phyloP scores from a whole-genome alignment of 2,888 invertebrate genomes.

The Drosophila dives region DNA sequence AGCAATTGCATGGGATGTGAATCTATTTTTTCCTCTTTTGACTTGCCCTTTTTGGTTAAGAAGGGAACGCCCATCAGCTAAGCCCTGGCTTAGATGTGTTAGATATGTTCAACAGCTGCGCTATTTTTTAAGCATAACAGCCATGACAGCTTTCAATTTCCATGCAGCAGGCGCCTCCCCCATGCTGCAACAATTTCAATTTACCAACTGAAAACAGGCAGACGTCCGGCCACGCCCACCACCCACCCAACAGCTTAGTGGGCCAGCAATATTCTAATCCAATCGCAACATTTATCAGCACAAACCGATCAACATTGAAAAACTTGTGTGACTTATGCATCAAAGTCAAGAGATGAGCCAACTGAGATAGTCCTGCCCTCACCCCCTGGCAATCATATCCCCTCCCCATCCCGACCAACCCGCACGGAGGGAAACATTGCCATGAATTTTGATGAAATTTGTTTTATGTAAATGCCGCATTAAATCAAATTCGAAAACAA shows the following conservation, averaged over 20 bases:
- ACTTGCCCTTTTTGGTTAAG: slow-evolving; percentile 27
- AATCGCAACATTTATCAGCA: slow-evolving; percentile 76
- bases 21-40: not conserved
- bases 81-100: slow-evolving; percentile 77
- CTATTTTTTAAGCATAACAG: slow-evolving; percentile 59
- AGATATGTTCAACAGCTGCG: slow-evolving; percentile 80
- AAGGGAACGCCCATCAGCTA: slow-evolving; percentile 54
- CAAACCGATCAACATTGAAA: slow-evolving; percentile 72
- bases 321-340: slow-evolving; percentile 77
- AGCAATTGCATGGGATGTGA: slow-evolving; percentile 54
- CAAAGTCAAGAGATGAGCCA: slow-evolving; percentile 74
- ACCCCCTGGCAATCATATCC: slow-evolving; percentile 53
- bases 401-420: not conserved
- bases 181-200: slow-evolving; percentile 65
- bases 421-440: slow-evolving; percentile 16
- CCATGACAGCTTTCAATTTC: slow-evolving; percentile 77
- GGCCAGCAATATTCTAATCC: slow-evolving; percentile 71
- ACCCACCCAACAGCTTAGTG: slow-evolving; percentile 68
- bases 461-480: slow-evolving; percentile 73
- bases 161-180: slow-evolving; percentile 30
- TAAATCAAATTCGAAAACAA: slow-evolving; percentile 73
- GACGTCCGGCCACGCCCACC: slow-evolving; percentile 65
- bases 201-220: slow-evolving; percentile 44
- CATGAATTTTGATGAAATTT: slow-evolving; percentile 65
- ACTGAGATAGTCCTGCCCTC: slow-evolving; percentile 45